Percentiles rank a stretch among this genome's conserved stretches.
Conservation (phyloP, 1,140 invertebrate species). For the Aphelinus atriplicis region DNA sequence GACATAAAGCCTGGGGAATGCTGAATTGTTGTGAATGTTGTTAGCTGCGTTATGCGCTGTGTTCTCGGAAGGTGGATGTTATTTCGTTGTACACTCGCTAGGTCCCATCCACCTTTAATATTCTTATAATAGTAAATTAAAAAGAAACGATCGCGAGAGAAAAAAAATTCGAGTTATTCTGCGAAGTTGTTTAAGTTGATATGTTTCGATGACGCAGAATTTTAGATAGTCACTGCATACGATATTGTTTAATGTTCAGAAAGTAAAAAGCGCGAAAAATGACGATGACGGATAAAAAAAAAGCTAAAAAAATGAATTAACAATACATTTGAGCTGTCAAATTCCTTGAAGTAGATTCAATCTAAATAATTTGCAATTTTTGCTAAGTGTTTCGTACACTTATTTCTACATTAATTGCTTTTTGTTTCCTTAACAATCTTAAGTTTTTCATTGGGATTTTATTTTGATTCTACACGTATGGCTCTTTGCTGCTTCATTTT, state of each 20-base stretch:
- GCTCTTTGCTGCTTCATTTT: slow-evolving; percentile 15
- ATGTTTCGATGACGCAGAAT: slow-evolving; percentile 16
- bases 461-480: slow-evolving; percentile 4
- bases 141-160: not conserved
- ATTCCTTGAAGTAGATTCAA: slow-evolving; percentile 31
- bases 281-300: slow-evolving; percentile 31
- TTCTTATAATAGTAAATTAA: slow-evolving; percentile 22
- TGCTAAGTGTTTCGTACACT: slow-evolving; percentile 18
- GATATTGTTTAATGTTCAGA: slow-evolving; percentile 31
- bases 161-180: slow-evolving; percentile 17
- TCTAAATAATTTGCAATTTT: slow-evolving; percentile 20
- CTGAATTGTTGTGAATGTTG: slow-evolving; percentile 50
- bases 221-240: slow-evolving; percentile 34
- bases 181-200: slow-evolving; percentile 18
- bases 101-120: slow-evolving; percentile 32
- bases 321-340: slow-evolving; percentile 21
- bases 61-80: slow-evolving; percentile 37
- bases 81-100: slow-evolving; percentile 33
- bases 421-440: slow-evolving; percentile 17
- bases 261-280: slow-evolving; percentile 20
- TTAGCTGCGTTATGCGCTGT: slow-evolving; percentile 50
- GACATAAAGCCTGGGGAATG: slow-evolving; percentile 43
- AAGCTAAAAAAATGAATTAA: slow-evolving; percentile 31
- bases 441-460: slow-evolving; percentile 28
- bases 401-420: slow-evolving; percentile 7